A percentile compares a stretch with the other conserved stretches of the same genome.
These are phyloP conservation scores for Paraescarpia echinospica DNA, from an alignment of 1,140 invertebrate species.

Conservation along the genomic window DNA sequence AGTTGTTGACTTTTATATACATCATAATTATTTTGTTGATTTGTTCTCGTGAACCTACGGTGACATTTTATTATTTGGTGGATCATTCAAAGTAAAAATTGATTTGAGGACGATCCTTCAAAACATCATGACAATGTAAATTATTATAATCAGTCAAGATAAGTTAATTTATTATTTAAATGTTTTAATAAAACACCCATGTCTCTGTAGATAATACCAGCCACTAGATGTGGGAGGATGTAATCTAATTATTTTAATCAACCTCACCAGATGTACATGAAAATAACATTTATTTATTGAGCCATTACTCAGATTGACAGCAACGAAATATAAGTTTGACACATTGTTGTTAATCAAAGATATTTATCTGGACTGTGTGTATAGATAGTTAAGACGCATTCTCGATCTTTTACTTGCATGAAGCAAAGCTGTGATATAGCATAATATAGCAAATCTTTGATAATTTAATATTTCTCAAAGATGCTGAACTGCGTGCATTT, in stretches of 20 bases:
- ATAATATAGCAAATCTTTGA: background rate
- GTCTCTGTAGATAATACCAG: background rate
- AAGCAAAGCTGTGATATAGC: background rate
- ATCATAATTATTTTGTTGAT: background rate
- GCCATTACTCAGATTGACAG: background rate
- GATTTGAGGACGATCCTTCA: background rate
- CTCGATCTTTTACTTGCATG: background rate
- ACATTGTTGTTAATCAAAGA: background rate
- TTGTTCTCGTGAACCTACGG: background rate
- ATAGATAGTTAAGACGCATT: background rate
- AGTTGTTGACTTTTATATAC: background rate
- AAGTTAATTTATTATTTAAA: background rate
- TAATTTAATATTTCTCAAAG: background rate
- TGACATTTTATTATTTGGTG: background rate
- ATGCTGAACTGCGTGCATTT: background rate
- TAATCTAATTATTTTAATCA: background rate
- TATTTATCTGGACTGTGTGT: background rate
- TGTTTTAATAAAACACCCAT: background rate
- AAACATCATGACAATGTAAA: background rate
- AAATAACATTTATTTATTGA: background rate
- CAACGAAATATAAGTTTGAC: background rate
- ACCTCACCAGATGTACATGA: background rate
- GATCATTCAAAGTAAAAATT: background rate
- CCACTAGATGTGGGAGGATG: background rate
- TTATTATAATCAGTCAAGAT: background rate